Evolutionary conservation across 2,888 invertebrate genomes (phyloP).

Genomic region (Acheta domesticus): DNA sequence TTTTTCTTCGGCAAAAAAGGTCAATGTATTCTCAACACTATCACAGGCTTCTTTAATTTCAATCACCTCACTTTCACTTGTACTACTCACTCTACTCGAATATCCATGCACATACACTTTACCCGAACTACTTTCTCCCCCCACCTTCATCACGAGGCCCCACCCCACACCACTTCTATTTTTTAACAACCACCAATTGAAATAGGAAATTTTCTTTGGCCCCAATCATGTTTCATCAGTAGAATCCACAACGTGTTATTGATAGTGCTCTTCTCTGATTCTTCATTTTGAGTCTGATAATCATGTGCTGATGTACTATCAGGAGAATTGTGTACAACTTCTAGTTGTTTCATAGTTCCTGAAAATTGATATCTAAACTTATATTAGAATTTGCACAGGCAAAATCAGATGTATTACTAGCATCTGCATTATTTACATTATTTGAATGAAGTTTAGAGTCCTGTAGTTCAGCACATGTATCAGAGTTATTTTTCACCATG

Average conservation of each 20-base stretch:
- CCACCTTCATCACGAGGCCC: slow-evolving; percentile 36
- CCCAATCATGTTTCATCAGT: slow-evolving; percentile 18
- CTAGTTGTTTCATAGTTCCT: neutral
- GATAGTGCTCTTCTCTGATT: neutral
- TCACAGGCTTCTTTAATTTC: slow-evolving; percentile 34
- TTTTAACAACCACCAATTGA: slow-evolving; percentile 18
- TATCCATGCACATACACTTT: neutral
- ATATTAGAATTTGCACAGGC: neutral
- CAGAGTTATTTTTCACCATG: neutral
- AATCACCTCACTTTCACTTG: slow-evolving; percentile 34
- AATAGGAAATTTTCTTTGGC: slow-evolving; percentile 18
- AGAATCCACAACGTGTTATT: neutral
- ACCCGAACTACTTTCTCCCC: slow-evolving; percentile 21
- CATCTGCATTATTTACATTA: neutral
- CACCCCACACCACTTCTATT: slow-evolving; percentile 23
- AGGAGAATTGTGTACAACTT: slow-evolving; percentile 10
- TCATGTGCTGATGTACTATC: neutral
- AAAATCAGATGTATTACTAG: no score
- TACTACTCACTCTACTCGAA: slow-evolving; percentile 19
- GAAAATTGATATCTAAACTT: neutral
- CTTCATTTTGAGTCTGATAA: neutral
- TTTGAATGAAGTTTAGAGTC: neutral
- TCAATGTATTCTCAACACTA: slow-evolving; percentile 23
- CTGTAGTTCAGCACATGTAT: neutral
- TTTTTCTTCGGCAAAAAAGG: slow-evolving; percentile 31